Conservation (phyloP, 2,797 vertebrate genomes). For the Gephyroberyx darwinii region DNA sequence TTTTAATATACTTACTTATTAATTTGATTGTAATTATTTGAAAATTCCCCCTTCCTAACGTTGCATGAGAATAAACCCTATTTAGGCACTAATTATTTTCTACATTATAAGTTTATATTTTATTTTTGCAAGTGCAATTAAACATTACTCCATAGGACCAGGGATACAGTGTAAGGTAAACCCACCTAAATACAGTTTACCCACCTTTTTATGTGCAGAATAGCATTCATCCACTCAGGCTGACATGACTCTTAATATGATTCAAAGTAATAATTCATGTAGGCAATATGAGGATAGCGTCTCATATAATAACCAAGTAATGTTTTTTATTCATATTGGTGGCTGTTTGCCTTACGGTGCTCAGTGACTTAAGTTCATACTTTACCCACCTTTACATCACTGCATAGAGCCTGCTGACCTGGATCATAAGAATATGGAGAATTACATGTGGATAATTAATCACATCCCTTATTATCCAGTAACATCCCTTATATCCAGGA, state of each 20-base stretch:
- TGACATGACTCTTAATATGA: conserved; percentile 8
- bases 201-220: too few species aligned
- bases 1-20: conserved; percentile 40
- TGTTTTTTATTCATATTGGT: not conserved
- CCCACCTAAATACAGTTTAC: conserved; percentile 2
- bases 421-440: not conserved
- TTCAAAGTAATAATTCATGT: not conserved
- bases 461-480: not conserved
- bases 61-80: conserved; percentile 36
- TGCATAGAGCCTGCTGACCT: not conserved
- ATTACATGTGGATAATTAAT: too few species aligned
- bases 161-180: not conserved
- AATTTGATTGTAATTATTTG: conserved; percentile 33
- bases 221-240: too few species aligned
- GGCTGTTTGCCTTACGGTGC: not conserved
- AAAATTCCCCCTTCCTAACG: not conserved
- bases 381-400: not conserved
- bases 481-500: too few species aligned
- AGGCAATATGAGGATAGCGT: not conserved
- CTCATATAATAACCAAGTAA: too few species aligned
- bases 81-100: conserved; percentile 28
- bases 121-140: not conserved
- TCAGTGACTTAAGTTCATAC: not conserved
- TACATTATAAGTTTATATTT: not conserved
- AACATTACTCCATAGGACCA: conserved; percentile 13